phyloP scores from a whole-genome alignment of 92 coral and sea anemone genomes.

The Scolanthus callimorphus region DNA sequence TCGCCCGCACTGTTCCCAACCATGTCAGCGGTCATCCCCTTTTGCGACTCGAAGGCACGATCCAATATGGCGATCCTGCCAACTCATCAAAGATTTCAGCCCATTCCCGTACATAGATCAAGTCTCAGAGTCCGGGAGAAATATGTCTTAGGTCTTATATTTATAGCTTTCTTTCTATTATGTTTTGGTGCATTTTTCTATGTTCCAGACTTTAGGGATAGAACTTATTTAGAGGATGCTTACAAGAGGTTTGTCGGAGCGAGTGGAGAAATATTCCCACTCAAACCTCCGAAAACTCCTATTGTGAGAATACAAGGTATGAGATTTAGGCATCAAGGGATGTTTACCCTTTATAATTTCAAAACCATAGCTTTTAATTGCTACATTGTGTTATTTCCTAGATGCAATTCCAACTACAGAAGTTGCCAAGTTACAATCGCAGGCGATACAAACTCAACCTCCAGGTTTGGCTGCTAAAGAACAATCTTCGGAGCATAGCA shows the following conservation, averaged over 20 bases:
- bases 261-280: constrained; percentile 67
- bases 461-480: constrained; percentile 4
- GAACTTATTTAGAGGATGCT: constrained; percentile 78
- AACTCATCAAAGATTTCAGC: constrained; percentile 89
- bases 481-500: constrained; percentile 38
- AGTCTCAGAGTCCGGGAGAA: constrained; percentile 96
- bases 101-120: constrained; percentile 74
- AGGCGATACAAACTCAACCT: background rate
- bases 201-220: constrained; percentile 89
- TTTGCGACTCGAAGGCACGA: constrained; percentile 5
- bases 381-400: background rate
- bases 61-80: constrained; percentile 90
- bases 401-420: background rate
- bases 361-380: background rate
- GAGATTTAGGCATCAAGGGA: background rate
- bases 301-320: constrained; percentile 49
- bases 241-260: constrained; percentile 81
- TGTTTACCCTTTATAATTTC: background rate
- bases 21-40: no score
- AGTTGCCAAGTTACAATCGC: no score
- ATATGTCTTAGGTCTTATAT: constrained; percentile 87
- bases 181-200: constrained; percentile 98
- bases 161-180: constrained; percentile 81
- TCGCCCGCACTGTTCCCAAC: no score
- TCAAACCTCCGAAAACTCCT: constrained; percentile 82